These are phyloP conservation scores for Tetramorium bicarinatum DNA, from an alignment of 2,888 invertebrate genomes.

Conservation along the genomic window DNA sequence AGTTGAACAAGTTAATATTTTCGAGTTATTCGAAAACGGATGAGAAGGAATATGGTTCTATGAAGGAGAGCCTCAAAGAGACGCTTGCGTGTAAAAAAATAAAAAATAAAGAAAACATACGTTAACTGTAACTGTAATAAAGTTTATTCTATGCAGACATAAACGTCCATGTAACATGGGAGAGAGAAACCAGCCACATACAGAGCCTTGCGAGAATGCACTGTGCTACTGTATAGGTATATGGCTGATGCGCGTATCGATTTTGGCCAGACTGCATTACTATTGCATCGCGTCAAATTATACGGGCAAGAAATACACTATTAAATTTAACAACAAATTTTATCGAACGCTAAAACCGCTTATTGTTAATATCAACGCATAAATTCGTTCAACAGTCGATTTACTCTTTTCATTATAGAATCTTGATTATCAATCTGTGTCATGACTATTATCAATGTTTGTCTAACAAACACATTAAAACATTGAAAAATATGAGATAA, in stretches of 20 bases:
- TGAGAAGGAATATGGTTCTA: neutral
- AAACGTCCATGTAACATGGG: constrained; percentile 14
- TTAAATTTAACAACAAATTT: constrained; percentile 48
- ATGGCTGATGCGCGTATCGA: constrained; percentile 54
- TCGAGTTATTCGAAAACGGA: neutral
- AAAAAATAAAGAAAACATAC: neutral
- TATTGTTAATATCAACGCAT: neutral
- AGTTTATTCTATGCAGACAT: constrained; percentile 29
- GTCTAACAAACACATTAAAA: neutral
- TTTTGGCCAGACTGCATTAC: constrained; percentile 54
- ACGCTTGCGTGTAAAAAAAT: neutral
- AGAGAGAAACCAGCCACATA: neutral
- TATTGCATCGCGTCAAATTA: constrained; percentile 56
- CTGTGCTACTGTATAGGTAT: constrained; percentile 1
- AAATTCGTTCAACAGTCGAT: neutral
- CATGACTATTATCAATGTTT: neutral
- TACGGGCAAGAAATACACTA: constrained; percentile 48
- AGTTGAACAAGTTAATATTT: constrained; percentile 10
- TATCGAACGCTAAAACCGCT: neutral
- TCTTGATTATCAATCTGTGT: constrained; percentile 7
- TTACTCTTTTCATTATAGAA: neutral
- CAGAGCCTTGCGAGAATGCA: constrained; percentile 12
- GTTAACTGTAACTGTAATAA: constrained; percentile 32
- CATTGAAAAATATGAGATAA: constrained; percentile 3
- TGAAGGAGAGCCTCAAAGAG: neutral